phyloP scores from a whole-genome alignment of 2,113 vertebrate genomes.

The Myocastor coypus region DNA sequence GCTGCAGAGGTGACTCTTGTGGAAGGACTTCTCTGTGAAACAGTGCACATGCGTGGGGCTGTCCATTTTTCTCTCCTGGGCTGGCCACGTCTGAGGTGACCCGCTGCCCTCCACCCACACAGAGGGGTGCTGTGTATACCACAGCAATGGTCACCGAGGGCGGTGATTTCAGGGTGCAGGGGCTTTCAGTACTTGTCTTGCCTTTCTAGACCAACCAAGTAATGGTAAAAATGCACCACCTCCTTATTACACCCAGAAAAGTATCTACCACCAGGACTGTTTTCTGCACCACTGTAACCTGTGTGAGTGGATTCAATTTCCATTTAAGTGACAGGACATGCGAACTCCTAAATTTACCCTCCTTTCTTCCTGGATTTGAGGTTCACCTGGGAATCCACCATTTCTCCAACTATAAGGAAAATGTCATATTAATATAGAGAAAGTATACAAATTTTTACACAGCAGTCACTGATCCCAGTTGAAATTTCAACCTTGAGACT shows the following conservation, averaged over 20 bases:
- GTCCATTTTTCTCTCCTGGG: background rate
- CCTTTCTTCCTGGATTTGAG: slow-evolving; percentile 48
- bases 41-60: slow-evolving; percentile 27
- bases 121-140: slow-evolving; percentile 12
- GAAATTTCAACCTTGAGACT: slow-evolving; percentile 58
- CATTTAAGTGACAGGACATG: background rate
- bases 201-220: slow-evolving; percentile 30
- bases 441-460: background rate
- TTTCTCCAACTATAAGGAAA: slow-evolving; percentile 58
- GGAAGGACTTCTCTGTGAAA: slow-evolving; percentile 58
- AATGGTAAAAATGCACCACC: background rate
- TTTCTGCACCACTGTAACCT: slow-evolving; percentile 28
- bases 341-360: slow-evolving; percentile 37
- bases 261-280: background rate
- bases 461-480: background rate
- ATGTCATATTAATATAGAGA: background rate
- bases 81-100: slow-evolving; percentile 38
- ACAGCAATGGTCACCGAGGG: slow-evolving; percentile 3
- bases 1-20: slow-evolving; percentile 56
- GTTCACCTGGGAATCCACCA: slow-evolving; percentile 30
- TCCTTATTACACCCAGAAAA: background rate
- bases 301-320: slow-evolving; percentile 14
- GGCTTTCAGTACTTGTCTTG: slow-evolving; percentile 51
- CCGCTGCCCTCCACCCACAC: slow-evolving; percentile 25
- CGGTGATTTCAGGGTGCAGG: slow-evolving; percentile 52